phyloP scores from a whole-genome alignment of 2,888 invertebrate species.

The Xestia c-nigrum region DNA sequence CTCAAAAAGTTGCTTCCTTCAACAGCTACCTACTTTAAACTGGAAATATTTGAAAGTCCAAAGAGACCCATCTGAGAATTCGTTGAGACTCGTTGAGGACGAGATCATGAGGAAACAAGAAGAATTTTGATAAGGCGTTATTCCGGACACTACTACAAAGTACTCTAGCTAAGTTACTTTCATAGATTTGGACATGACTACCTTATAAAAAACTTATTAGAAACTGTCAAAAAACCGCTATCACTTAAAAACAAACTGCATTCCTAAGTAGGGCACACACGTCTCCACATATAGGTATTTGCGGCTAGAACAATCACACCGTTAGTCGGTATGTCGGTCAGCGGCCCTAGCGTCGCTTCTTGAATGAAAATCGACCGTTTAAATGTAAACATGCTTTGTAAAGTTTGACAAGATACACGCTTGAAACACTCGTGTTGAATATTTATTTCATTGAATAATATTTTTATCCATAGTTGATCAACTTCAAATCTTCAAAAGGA shows the following conservation, averaged over 20 bases:
- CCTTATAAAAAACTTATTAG: too few relatives aligned
- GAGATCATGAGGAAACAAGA: background rate
- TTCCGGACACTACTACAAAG: background rate
- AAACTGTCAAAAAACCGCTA: slow-evolving; percentile 40
- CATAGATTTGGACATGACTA: too few relatives aligned
- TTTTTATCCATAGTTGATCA: background rate
- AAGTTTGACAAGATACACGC: slow-evolving; percentile 7
- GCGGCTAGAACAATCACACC: slow-evolving; percentile 86
- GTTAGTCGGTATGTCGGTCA: slow-evolving; percentile 81
- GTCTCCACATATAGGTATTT: slow-evolving; percentile 85
- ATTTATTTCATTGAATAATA: background rate
- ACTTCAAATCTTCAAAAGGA: background rate
- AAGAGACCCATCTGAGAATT: background rate
- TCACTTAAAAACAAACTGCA: slow-evolving; percentile 36
- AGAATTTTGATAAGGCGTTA: background rate
- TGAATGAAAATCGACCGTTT: slow-evolving; percentile 61
- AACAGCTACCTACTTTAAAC: too few relatives aligned
- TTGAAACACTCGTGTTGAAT: background rate
- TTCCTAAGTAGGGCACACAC: slow-evolving; percentile 77
- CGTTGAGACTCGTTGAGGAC: too few relatives aligned
- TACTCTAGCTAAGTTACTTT: background rate
- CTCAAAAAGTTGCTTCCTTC: too few relatives aligned
- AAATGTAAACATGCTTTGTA: slow-evolving; percentile 21
- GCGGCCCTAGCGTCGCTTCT: slow-evolving; percentile 70
- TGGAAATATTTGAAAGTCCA: background rate